Conservation (phyloP, 2,113 vertebrate species). For the Malurus elegans region DNA sequence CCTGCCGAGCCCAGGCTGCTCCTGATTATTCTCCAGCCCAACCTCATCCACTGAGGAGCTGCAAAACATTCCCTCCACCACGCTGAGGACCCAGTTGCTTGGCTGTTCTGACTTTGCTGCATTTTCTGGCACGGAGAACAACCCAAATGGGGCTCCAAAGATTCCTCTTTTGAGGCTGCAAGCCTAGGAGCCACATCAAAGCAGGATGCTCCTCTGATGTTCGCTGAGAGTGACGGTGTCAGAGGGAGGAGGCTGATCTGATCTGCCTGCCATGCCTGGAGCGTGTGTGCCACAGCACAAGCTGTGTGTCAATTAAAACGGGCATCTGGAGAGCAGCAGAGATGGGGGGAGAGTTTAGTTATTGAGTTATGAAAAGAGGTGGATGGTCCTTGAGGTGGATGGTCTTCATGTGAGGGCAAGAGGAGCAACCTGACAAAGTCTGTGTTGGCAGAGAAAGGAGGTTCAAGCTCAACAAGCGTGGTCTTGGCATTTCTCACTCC, state of each 20-base stretch:
- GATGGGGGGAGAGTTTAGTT: neutral
- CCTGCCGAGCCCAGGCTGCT: neutral
- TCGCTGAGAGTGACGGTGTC: constrained; percentile 6
- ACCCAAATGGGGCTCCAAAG: neutral
- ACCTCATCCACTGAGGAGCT: neutral
- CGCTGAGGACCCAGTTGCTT: neutral
- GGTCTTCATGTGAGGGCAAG: neutral
- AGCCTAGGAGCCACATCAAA: constrained; percentile 57
- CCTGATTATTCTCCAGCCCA: neutral
- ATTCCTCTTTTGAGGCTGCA: constrained; percentile 40
- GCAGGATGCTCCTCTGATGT: constrained; percentile 10
- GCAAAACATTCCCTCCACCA: neutral
- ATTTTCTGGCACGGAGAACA: neutral
- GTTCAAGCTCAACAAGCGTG: neutral
- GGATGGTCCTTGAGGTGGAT: neutral
- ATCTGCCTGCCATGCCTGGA: constrained; percentile 30
- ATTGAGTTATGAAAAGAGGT: neutral
- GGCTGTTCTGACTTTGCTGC: neutral
- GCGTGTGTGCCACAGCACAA: constrained; percentile 3
- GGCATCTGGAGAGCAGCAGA: constrained; percentile 7
- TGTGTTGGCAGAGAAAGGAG: neutral
- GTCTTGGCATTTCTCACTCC: neutral
- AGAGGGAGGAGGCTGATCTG: neutral
- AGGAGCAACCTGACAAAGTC: neutral
- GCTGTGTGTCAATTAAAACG: constrained; percentile 8